Evolutionary conservation across 2,888 invertebrate genomes (phyloP), one percentile per base, ranked within the genome.

Genomic region (Andrena praecox): DNA sequence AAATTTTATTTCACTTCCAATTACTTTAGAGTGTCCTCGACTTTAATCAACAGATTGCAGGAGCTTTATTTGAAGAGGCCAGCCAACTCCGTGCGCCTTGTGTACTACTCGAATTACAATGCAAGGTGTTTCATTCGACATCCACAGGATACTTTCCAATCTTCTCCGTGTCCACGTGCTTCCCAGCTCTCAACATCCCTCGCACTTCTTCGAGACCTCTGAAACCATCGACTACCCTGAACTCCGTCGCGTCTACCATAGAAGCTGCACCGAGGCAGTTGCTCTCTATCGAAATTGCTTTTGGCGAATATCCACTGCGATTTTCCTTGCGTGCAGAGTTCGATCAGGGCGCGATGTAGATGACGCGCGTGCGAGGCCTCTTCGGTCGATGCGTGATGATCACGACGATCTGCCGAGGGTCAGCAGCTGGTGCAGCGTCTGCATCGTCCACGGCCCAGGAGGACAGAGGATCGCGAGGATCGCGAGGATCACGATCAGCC

Each of bases 341-440:
- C 35, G 5, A 42, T 80, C 68, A 73, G 5, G 56, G 8, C 2
- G 33, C 0, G 20, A 82, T 1, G 20, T 54, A 48, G 3, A 71
- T 10, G 42, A 80, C n/a, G 0, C 31, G 29, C 6, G 6, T 8
- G 2, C n/a, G 62, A 2, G 63, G 59, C 1, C 4, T 71, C 29
- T 35, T 60, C 8, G 35, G 76, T 16, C n/a, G 56, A 56, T 56
- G 59, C 24, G 10, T n/a, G 60, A 87, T 67, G 3, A 87, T 64
- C 42, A 66, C 74, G n/a, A 78, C 27, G 0, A 10, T 27, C 16
- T 33, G 31, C 0, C 63, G 35, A 2, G 82, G 33, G 0, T 31
- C 62, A 0, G 82, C 7, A 2, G 10, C 29, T 0, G 75, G 7
- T 31, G 29, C 0, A 2, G 52, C 64, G 33, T n/a, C 20, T 2